A percentile compares a stretch with the other conserved stretches of the same genome.
Evolutionary conservation across 53 echinoderm and acorn worm genomes (phyloP).

Genomic region (Arbacia lixula): DNA sequence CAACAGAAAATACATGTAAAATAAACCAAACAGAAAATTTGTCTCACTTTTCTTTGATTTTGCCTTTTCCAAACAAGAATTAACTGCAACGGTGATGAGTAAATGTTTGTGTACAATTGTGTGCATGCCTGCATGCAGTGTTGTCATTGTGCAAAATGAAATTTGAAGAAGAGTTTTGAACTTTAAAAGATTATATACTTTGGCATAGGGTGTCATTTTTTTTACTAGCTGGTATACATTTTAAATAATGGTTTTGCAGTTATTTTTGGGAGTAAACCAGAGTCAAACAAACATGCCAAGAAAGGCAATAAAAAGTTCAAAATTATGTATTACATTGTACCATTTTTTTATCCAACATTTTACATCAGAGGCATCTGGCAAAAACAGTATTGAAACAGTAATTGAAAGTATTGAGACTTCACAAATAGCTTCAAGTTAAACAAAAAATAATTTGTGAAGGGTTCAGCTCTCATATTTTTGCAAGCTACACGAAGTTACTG

Average conservation of each 20-base stretch:
- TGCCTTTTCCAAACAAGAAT: conserved; percentile 25
- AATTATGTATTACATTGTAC: conserved; percentile 28
- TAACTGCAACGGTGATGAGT: conserved; percentile 18
- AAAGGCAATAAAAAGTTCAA: conserved; percentile 14
- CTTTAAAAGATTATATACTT: conserved; percentile 27
- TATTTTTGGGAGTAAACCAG: conserved; percentile 25
- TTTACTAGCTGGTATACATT: conserved; percentile 27
- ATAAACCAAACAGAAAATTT: conserved; percentile 16
- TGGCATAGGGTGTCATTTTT: conserved; percentile 22
- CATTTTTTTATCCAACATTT: neutral
- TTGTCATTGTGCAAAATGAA: conserved; percentile 19
- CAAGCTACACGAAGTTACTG: conserved; percentile 19
- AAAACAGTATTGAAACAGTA: conserved; percentile 1
- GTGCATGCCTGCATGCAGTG: conserved; percentile 20
- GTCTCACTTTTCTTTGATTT: conserved; percentile 8
- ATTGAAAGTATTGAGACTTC: conserved; percentile 30
- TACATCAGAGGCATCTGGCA: conserved; percentile 24
- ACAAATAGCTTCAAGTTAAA: conserved; percentile 26
- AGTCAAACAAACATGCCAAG: conserved; percentile 18
- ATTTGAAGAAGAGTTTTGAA: conserved; percentile 18
- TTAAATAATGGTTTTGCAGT: conserved; percentile 17
- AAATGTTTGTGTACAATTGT: conserved; percentile 2
- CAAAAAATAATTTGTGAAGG: conserved; percentile 26
- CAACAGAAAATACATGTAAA: conserved; percentile 26
- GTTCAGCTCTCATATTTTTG: conserved; percentile 26